Conservation (phyloP, 2,888 invertebrate genomes). For the Callinectes sapidus region DNA sequence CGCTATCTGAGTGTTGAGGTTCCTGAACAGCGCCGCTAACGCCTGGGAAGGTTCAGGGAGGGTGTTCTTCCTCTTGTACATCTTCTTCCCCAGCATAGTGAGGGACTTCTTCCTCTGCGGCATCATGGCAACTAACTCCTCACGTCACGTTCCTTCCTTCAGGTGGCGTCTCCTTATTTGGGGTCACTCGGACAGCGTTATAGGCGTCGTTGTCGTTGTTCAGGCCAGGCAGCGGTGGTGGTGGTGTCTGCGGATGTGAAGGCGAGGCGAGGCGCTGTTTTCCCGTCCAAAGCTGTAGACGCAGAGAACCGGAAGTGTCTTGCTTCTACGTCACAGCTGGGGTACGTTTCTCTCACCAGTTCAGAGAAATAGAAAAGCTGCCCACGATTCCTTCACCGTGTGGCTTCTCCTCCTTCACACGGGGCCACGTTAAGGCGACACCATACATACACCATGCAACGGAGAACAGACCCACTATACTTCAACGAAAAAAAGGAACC, state of each 20-base stretch:
- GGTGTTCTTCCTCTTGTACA: neutral
- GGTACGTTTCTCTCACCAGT: neutral
- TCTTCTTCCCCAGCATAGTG: neutral
- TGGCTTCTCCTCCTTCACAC: neutral
- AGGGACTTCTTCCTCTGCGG: slow-evolving; percentile 2
- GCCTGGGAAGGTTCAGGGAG: slow-evolving; percentile 29
- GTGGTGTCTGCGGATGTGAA: neutral
- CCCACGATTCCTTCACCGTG: neutral
- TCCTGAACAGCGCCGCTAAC: slow-evolving; percentile 13
- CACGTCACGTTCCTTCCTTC: neutral
- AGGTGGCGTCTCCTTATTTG: neutral
- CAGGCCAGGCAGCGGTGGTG: neutral
- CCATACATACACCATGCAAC: neutral
- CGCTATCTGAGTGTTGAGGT: slow-evolving; percentile 20
- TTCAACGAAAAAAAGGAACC: neutral
- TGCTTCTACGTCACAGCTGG: neutral
- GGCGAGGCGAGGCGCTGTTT: neutral
- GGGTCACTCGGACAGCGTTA: neutral
- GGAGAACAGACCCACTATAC: neutral
- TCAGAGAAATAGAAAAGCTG: neutral
- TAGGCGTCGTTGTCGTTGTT: neutral
- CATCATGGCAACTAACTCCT: neutral
- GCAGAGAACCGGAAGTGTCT: neutral
- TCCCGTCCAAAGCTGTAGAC: neutral
- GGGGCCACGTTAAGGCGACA: neutral